Base-by-base conservation (phyloP, 2,888 invertebrate species). In the Tyria jacobaeae region DNA sequence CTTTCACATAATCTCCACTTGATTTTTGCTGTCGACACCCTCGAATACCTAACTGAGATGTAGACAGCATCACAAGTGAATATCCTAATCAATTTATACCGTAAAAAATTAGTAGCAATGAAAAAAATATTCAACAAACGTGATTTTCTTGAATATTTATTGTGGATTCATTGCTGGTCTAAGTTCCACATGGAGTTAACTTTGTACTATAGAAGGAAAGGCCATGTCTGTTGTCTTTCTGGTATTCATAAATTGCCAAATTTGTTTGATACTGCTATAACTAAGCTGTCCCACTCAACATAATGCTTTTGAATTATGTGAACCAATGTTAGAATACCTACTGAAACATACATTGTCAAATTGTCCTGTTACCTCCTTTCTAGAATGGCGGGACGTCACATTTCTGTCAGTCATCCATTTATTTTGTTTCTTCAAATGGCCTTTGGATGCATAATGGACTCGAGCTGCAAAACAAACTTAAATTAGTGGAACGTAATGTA, bases 381-480 rank as follows among this genome's bases (percentile, higher is more conserved):
- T 82, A 41, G 50, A 50, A 51, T 62, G 69, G 9, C 60, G 71
- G 48, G 48, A 47, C 55, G 72, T 76, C 31, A 70, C 48, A 55
- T 67, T 54, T 25, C 12, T 47, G 35, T 31, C 75, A 14, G 67
- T n/a, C 49, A 87, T 47, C 89, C 89, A 91, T 78, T 87, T 90
- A 78, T 84, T 89, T 77, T 87, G 87, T 57, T 81, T 87, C 81
- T 88, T 92, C 70, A 68, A 35, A 78, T 94, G 94, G 65, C 86
- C 88, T 83, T 87, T 92, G 21, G 90, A 89, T 50, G 78, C 73
- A 77, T 94, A 94, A 83, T 94, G 94, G 59, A 87, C 60, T 60
- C 89, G 87, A 48, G 92, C 94, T 94, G 89, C 39, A 90, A 90
- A 70, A 39, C 44, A 57, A 57, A 53, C 37, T 37, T 25, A 51